These are phyloP conservation scores for Dinomys branickii DNA, from an alignment of 2,113 vertebrate species.

Conservation along the genomic window DNA sequence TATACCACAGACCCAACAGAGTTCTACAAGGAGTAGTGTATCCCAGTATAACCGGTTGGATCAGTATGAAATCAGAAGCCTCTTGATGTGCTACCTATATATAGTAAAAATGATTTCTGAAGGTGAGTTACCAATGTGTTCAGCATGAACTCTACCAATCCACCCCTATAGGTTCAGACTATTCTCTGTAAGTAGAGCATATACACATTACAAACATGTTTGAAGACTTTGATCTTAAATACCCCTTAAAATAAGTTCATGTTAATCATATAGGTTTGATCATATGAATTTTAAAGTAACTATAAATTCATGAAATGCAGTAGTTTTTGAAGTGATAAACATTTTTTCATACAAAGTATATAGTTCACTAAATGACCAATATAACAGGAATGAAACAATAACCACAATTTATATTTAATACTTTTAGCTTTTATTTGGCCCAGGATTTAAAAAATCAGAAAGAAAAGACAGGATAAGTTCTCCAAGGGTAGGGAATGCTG, in stretches of 20 bases:
- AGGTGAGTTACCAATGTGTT: conserved; percentile 87
- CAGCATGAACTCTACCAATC: not conserved
- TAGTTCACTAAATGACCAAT: conserved; percentile 9
- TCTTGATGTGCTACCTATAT: conserved; percentile 95
- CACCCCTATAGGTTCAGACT: not conserved
- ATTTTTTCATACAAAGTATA: not conserved
- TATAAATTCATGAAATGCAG: conserved; percentile 33
- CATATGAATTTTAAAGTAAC: not conserved
- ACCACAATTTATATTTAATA: conserved; percentile 45
- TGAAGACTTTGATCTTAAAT: conserved; percentile 47
- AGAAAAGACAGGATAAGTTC: not conserved
- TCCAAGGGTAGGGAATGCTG: not conserved
- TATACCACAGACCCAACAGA: conserved; percentile 85
- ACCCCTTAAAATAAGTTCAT: not conserved
- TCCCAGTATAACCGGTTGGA: conserved; percentile 91
- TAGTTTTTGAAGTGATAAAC: conserved; percentile 11
- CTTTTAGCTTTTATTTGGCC: conserved; percentile 66
- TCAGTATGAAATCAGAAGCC: conserved; percentile 93
- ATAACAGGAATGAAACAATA: conserved; percentile 13
- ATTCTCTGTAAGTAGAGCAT: not conserved
- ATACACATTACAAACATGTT: conserved; percentile 12
- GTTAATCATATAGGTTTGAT: not conserved
- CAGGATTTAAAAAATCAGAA: conserved; percentile 67
- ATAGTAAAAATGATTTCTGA: conserved; percentile 95
- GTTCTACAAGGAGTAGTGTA: conserved; percentile 89